Conservation (phyloP, 2,113 vertebrate species). For the Sceloporus undulatus region DNA sequence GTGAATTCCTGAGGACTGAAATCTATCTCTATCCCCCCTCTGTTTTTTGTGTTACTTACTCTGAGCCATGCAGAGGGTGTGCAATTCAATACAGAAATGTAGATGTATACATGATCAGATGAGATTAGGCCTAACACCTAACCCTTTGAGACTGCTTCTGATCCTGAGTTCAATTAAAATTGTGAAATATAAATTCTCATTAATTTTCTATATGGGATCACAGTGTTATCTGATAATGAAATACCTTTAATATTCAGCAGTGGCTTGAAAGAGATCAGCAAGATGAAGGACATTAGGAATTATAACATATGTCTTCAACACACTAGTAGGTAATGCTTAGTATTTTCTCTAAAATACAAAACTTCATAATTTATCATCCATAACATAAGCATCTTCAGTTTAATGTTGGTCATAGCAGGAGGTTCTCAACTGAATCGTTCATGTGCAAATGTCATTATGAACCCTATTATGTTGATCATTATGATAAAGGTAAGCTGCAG, state of each 20-base stretch:
- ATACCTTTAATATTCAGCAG: neutral
- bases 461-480: conserved; percentile 1
- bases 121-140: neutral
- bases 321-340: neutral
- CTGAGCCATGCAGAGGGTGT: neutral
- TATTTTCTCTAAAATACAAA: neutral
- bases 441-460: conserved; percentile 13
- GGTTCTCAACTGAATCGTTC: neutral
- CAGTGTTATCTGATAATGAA: neutral
- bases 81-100: neutral
- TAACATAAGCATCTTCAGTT: conserved; percentile 7
- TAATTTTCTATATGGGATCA: neutral
- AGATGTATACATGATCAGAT: neutral
- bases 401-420: conserved; percentile 17
- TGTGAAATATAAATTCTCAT: neutral
- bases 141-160: neutral
- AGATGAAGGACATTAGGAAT: neutral
- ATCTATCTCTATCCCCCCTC: no score
- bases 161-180: neutral
- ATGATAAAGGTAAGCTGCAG: conserved; percentile 15
- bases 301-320: neutral
- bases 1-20: neutral
- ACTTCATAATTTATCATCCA: neutral
- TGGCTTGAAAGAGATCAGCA: conserved; percentile 7
- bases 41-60: neutral